Evolutionary conservation across 2,113 vertebrate species (phyloP).

Genomic region (Cairina moschata): DNA sequence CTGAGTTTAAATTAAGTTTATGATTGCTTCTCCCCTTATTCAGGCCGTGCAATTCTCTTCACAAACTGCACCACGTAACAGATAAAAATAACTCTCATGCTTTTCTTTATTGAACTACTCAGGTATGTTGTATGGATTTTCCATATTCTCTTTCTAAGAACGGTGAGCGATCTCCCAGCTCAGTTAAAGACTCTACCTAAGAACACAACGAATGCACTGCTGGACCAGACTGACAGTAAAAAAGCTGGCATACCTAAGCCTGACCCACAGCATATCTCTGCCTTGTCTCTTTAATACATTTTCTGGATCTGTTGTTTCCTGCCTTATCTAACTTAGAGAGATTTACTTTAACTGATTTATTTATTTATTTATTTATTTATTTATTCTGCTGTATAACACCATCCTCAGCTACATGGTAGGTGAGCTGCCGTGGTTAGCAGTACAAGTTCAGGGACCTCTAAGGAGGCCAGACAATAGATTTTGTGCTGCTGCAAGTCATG

Average conservation of each 20-base stretch:
- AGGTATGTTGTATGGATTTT: neutral
- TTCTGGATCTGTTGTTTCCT: neutral
- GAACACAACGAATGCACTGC: neutral
- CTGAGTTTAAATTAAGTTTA: neutral
- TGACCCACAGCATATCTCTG: neutral
- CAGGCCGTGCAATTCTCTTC: neutral
- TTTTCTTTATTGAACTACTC: neutral
- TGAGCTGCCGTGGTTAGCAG: neutral
- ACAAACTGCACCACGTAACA: neutral
- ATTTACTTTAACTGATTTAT: neutral
- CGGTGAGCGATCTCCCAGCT: neutral
- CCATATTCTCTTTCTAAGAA: neutral
- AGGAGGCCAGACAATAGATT: neutral
- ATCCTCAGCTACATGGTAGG: neutral
- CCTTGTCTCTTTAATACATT: neutral
- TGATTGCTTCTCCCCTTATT: neutral
- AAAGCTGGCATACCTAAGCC: neutral
- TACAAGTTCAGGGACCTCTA: neutral
- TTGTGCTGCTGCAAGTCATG: neutral
- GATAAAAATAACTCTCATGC: neutral
- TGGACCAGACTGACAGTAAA: neutral
- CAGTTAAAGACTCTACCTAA: neutral
- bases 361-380: too few relatives aligned
- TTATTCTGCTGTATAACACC: neutral
- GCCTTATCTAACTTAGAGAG: neutral